A percentile compares a stretch with the other conserved stretches of the same genome.
These are phyloP conservation scores for Fragum sueziense DNA, from an alignment of 2,888 invertebrate genomes.

Conservation along the genomic window DNA sequence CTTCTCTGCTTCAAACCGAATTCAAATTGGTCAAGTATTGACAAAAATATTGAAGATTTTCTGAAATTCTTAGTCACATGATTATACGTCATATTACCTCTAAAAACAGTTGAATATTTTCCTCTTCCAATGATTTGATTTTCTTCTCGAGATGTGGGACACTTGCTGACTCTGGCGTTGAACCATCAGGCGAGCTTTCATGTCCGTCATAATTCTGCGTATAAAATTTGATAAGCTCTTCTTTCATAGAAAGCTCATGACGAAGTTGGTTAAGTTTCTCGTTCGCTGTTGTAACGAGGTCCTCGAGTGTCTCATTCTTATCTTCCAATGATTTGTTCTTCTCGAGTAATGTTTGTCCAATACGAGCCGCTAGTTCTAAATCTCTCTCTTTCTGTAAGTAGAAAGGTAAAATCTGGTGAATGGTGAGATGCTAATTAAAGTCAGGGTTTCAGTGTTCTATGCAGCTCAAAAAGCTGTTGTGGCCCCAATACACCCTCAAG, in stretches of 20 bases:
- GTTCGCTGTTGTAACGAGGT: constrained; percentile 76
- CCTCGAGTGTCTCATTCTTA: constrained; percentile 85
- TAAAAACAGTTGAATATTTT: constrained; percentile 91
- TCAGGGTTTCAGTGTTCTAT: too few relatives aligned
- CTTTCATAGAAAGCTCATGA: constrained; percentile 95
- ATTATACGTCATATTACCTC: constrained; percentile 90
- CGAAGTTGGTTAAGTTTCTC: constrained; percentile 87
- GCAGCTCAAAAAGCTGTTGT: too few relatives aligned
- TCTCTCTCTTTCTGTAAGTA: constrained; percentile 96
- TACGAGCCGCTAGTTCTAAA: constrained; percentile 98
- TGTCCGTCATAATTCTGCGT: constrained; percentile 85
- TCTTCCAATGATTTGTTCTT: constrained; percentile 87
- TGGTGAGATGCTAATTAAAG: too few relatives aligned
- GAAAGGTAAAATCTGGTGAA: background rate
- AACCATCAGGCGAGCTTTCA: constrained; percentile 32
- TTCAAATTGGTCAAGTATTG: too few relatives aligned
- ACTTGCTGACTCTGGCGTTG: constrained; percentile 24
- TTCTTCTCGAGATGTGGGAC: constrained; percentile 89
- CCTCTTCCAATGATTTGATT: constrained; percentile 93
- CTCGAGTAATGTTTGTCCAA: constrained; percentile 96
- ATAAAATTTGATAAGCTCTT: constrained; percentile 92
- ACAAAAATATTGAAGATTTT: too few relatives aligned
- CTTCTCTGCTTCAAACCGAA: too few relatives aligned
- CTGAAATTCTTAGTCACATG: too few relatives aligned
- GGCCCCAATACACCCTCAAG: too few relatives aligned